Conservation (phyloP, 23 tunicate species). For the Botrylloides violaceus region DNA sequence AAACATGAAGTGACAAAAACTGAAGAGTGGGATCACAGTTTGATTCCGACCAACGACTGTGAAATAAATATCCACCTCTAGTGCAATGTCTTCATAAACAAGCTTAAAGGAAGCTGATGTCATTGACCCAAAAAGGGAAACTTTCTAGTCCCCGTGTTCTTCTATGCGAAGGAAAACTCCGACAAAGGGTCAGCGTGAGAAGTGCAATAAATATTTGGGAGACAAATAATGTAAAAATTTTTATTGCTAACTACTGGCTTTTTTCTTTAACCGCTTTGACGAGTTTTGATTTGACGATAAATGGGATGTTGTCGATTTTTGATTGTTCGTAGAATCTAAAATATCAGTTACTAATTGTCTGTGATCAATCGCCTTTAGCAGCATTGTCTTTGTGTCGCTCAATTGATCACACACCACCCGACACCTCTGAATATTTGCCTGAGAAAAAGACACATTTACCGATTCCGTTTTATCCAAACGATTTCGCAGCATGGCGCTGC, state of each 20-base stretch:
- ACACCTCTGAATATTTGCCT: slow-evolving; percentile 89
- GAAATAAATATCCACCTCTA: neutral
- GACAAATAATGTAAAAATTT: neutral
- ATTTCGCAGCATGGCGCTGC: too few species aligned
- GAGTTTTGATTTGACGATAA: neutral
- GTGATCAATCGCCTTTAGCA: slow-evolving; percentile 61
- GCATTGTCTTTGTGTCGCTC: slow-evolving; percentile 39
- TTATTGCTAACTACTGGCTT: slow-evolving; percentile 7
- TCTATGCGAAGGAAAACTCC: neutral
- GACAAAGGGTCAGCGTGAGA: neutral
- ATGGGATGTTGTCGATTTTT: slow-evolving; percentile 6
- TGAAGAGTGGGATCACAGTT: neutral
- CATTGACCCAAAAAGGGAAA: too few species aligned
- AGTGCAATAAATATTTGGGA: slow-evolving; percentile 23
- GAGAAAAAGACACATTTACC: neutral
- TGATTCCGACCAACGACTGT: neutral
- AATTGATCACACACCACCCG: slow-evolving; percentile 66
- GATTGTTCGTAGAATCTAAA: slow-evolving; percentile 22
- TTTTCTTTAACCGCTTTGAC: slow-evolving; percentile 19
- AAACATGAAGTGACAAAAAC: neutral
- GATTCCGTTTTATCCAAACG: neutral
- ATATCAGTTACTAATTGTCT: slow-evolving; percentile 35
- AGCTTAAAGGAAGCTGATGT: too few species aligned
- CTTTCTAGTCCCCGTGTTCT: too few species aligned
- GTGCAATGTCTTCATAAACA: neutral